A percentile compares a stretch with the other conserved stretches of the same genome.
Evolutionary conservation across 2,113 vertebrate genomes (phyloP).

Genomic region (Phrynosoma platyrhinos): DNA sequence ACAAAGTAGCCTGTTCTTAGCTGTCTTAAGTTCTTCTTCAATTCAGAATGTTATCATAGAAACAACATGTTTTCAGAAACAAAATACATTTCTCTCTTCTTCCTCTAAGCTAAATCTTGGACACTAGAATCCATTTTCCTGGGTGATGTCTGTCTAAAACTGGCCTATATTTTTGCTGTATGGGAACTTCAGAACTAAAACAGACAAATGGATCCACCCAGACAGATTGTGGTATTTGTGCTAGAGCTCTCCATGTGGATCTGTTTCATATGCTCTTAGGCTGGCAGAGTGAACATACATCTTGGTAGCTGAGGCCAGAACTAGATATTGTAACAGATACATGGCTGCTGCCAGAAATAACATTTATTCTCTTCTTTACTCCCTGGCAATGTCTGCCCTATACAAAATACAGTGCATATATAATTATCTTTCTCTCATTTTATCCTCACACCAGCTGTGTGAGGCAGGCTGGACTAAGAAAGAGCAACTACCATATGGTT

Average conservation of each 20-base stretch:
- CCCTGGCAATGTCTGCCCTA: not conserved
- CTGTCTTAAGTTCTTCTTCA: not conserved
- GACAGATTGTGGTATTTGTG: slow-evolving; percentile 31
- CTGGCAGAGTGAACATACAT: slow-evolving; percentile 12
- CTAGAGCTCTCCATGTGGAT: slow-evolving; percentile 24
- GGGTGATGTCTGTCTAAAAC: not conserved
- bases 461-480: not conserved
- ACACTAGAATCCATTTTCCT: not conserved
- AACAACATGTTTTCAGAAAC: not conserved
- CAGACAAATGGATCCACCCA: slow-evolving; percentile 29
- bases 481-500: not conserved
- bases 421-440: not conserved
- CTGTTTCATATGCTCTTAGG: slow-evolving; percentile 33
- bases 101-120: not conserved
- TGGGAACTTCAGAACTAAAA: slow-evolving; percentile 40
- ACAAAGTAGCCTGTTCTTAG: not conserved
- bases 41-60: slow-evolving; percentile 5
- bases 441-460: not conserved
- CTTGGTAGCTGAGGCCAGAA: not conserved
- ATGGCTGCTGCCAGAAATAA: slow-evolving; percentile 8
- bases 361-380: slow-evolving; percentile 8
- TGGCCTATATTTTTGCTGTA: slow-evolving; percentile 20
- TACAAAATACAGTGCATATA: not conserved
- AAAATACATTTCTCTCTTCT: not conserved
- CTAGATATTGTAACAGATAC: not conserved